These are phyloP conservation scores for Cryptocheilus praepositus DNA, from an alignment of 2,888 invertebrate genomes.

Conservation along the genomic window DNA sequence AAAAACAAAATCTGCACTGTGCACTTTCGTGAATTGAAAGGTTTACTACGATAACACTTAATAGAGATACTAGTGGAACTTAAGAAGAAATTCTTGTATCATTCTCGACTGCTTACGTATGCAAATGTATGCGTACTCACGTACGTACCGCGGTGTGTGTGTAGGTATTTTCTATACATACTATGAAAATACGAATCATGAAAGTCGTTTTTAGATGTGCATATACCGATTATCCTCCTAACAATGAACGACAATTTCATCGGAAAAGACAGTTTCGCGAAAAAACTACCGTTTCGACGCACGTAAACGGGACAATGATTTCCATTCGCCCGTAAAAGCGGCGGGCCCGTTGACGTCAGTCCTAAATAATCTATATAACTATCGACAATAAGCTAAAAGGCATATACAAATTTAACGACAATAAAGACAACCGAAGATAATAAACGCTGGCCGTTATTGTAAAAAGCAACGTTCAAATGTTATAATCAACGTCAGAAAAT, in stretches of 20 bases:
- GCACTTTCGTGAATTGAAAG: constrained; percentile 74
- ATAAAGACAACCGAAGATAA: constrained; percentile 28
- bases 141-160: background rate
- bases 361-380: constrained; percentile 7
- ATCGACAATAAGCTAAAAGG: constrained; percentile 29
- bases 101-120: background rate
- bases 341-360: too few species aligned
- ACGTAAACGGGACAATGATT: background rate
- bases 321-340: too few species aligned
- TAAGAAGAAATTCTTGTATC: too few species aligned
- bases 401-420: constrained; percentile 9
- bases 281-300: background rate
- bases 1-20: constrained; percentile 69
- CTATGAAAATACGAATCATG: constrained; percentile 11
- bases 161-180: constrained; percentile 8
- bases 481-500: constrained; percentile 31
- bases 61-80: constrained; percentile 7
- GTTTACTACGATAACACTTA: constrained; percentile 41
- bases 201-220: constrained; percentile 36
- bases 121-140: background rate
- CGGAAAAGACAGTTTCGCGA: too few species aligned
- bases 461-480: constrained; percentile 35
- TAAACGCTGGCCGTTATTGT: constrained; percentile 49
- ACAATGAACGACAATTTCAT: background rate
- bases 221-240: constrained; percentile 8